Base-by-base conservation (phyloP, 2,113 vertebrate genomes). In the Pogona vitticeps region DNA sequence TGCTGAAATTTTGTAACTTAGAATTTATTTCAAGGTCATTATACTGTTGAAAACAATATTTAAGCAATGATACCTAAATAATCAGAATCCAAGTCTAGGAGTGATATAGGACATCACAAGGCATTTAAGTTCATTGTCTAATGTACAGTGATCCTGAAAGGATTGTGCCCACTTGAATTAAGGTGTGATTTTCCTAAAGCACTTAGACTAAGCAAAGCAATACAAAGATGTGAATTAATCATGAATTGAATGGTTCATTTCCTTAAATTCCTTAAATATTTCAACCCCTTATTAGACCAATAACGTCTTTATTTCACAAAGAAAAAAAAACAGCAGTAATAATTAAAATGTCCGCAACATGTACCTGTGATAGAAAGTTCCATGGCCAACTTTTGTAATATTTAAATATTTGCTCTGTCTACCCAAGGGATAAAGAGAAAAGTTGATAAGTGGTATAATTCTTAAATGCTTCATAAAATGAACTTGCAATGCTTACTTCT, bases 1-100 rank as follows among this genome's bases (percentile, higher is more conserved):
- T 4, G 0, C 14, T 1, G 17, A 21, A 0, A 0, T 72, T 59
- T 76, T 26, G 17, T 3, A 78, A 77, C 46, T n/a, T 46, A 46
- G 42, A 67, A 46, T 1, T 82, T 33, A 26, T 12, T 20, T 52
- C n/a, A 65, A 3, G 2, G 10, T 0, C 75, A 13, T 10, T 46
- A 13, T 3, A 0, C 5, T 42, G 26, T 10, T 82, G 12, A 40
- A 26, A 5, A 10, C 70, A 78, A 52, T 63, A 36, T 33, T 61
- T 83, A 26, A 2, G 9, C n/a, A 67, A 46, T 67, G 63, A n/a
- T n/a, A n/a, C n/a, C n/a, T n/a, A n/a, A n/a, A n/a, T n/a, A n/a
- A n/a, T n/a, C n/a, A 21, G 61, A 6, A 65, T 6, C 23, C 6
- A 23, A 21, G 18, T 20, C 61, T 20, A 6, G 23, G 23, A 21